These are phyloP conservation scores for Sesamia nonagrioides DNA, from an alignment of 1,140 invertebrate species.

Conservation along the genomic window DNA sequence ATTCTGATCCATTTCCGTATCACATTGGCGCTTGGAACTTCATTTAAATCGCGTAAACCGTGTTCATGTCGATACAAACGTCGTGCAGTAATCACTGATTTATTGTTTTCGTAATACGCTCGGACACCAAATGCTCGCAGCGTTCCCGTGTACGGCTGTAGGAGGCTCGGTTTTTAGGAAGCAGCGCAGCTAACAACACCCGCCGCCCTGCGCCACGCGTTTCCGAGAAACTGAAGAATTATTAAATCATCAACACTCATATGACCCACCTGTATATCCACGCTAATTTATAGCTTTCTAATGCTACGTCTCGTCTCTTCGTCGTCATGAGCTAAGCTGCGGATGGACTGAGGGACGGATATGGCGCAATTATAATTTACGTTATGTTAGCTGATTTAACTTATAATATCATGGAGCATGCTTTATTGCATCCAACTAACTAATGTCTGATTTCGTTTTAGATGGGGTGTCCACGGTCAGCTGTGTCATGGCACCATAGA, in stretches of 20 bases:
- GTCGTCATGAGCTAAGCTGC: no score
- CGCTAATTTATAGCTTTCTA: no score
- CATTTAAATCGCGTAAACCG: slow-evolving; percentile 15
- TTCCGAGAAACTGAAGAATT: no score
- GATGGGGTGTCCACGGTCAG: slow-evolving; percentile 83
- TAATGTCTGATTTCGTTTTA: slow-evolving; percentile 26
- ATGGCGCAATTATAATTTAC: no score
- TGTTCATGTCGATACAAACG: slow-evolving; percentile 16
- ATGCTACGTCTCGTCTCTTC: no score
- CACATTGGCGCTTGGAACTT: slow-evolving; percentile 13
- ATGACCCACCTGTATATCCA: no score
- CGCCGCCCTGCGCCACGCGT: background rate
- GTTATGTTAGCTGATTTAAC: no score
- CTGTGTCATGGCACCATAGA: slow-evolving; percentile 77
- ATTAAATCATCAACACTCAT: no score
- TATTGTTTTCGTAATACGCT: slow-evolving; percentile 28
- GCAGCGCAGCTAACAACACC: slow-evolving; percentile 22
- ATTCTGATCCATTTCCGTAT: slow-evolving; percentile 19
- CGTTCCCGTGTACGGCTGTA: background rate
- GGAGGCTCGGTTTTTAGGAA: slow-evolving; percentile 21
- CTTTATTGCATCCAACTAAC: background rate
- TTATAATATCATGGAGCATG: no score
- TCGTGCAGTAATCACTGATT: slow-evolving; percentile 24
- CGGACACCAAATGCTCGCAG: slow-evolving; percentile 32
- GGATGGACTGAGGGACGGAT: no score